Conservation (phyloP, 2,113 vertebrate genomes). For the Diphyllodes magnificus region DNA sequence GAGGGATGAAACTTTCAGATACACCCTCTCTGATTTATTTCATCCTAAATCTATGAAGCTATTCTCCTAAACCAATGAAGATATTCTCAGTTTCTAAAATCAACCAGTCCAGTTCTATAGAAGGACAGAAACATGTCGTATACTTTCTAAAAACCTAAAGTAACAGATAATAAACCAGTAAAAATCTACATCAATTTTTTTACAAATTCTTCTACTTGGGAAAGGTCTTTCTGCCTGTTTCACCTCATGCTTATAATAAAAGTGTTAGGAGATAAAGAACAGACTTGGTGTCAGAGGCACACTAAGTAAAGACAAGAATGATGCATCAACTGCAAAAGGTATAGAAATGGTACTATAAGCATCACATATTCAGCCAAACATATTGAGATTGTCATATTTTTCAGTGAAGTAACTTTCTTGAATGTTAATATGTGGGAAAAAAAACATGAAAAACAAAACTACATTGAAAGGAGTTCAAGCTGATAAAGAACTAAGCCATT, state of each 20-base stretch:
- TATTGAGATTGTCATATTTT: background rate
- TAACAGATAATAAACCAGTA: background rate
- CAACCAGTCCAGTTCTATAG: accelerated
- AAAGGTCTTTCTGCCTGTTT: background rate
- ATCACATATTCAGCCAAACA: background rate
- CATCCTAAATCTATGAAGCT: background rate
- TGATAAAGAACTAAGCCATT: background rate
- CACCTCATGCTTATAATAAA: background rate
- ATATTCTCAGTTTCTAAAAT: background rate
- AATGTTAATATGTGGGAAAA: background rate
- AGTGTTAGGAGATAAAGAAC: background rate
- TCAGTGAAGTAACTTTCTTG: background rate
- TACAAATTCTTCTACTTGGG: background rate
- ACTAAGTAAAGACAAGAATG: background rate
- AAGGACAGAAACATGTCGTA: background rate
- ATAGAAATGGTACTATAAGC: background rate
- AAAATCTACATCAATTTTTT: background rate
- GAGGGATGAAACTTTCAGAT: background rate
- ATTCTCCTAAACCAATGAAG: background rate
- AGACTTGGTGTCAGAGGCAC: background rate
- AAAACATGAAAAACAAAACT: background rate
- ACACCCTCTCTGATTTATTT: background rate
- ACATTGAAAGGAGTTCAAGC: background rate
- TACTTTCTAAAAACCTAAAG: background rate
- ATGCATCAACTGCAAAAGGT: accelerated